Base-by-base conservation (phyloP, 2,888 invertebrate species). In the Perithous albicinctus region DNA sequence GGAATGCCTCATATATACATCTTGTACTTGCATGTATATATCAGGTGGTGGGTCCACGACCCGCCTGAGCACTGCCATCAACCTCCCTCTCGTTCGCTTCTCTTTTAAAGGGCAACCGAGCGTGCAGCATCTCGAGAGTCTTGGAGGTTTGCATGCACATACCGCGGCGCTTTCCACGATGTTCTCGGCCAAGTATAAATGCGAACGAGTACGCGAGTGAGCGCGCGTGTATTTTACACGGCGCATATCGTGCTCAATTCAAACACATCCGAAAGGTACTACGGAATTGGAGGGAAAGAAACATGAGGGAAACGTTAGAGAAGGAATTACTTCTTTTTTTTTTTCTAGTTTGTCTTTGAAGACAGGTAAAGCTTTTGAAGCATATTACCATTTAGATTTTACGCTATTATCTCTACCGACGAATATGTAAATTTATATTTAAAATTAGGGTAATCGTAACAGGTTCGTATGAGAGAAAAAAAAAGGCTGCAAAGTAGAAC, bases 91-190 rank as follows among this genome's bases (percentile, higher is more conserved):
- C 78, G 70, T 83, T 81, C 79, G 81, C 67, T 78, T 72, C 74
- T 83, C 84, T 83, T 83, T 83, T 79, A 83, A 81, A 76, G 78
- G 70, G 46, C 79, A 85, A 67, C 82, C 74, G 76, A 83, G 85
- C 80, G 84, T 78, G 63, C 43, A 73, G 78, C 81, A 66, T 82
- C 75, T 82, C 78, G 78, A 72, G 70, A 70, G 74, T 72, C 75
- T 72, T 59, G 59, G 74, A 51, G 82, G 70, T 66, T 51, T 69
- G 56, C 79, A 64, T 75, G 63, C 15, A 43, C 20, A 43, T 20
- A 29, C 59, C 74, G 32, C 23, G 12, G 76, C 63, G 61, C 67
- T 73, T 38, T 46, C 64, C 78, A 64, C 74, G 56, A 74, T 75
- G 23, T 48, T 54, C 59, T 70, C 66, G 66, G 74, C 70, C 64